These are phyloP conservation scores for Nemotelus nigrinus DNA, from an alignment of 2,888 invertebrate genomes.

Conservation along the genomic window DNA sequence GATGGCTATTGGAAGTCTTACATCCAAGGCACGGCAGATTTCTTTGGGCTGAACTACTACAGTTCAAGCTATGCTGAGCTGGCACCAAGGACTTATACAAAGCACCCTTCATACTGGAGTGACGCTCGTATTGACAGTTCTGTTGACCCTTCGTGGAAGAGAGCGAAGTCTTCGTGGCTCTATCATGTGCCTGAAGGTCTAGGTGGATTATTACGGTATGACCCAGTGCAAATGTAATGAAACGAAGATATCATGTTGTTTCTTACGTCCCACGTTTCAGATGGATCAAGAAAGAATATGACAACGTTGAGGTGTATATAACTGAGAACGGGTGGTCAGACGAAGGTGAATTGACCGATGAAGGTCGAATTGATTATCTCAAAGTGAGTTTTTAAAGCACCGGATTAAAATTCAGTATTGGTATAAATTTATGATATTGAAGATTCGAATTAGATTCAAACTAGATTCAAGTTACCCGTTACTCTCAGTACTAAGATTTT, in stretches of 20 bases:
- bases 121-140: conserved; percentile 60
- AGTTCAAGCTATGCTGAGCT: conserved; percentile 55
- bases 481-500: neutral
- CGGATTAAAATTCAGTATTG: neutral
- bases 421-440: too few relatives aligned
- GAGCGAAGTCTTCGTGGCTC: conserved; percentile 58
- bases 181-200: conserved; percentile 58
- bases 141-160: conserved; percentile 56
- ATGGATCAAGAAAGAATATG: conserved; percentile 69
- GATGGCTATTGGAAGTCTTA: conserved; percentile 52
- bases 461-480: neutral
- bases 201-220: conserved; percentile 51
- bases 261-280: conserved; percentile 46
- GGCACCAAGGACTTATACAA: conserved; percentile 53
- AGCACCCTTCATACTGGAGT: conserved; percentile 67
- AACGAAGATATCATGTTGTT: neutral
- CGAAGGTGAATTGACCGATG: conserved; percentile 59
- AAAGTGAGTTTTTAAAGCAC: conserved; percentile 51
- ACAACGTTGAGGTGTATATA: conserved; percentile 68
- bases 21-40: conserved; percentile 56
- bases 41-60: conserved; percentile 59
- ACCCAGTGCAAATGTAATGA: neutral
- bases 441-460: neutral
- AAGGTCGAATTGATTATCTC: conserved; percentile 59
- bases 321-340: conserved; percentile 72